Base-by-base conservation (phyloP, 2,113 vertebrate species). In the Megaceryle torquata region DNA sequence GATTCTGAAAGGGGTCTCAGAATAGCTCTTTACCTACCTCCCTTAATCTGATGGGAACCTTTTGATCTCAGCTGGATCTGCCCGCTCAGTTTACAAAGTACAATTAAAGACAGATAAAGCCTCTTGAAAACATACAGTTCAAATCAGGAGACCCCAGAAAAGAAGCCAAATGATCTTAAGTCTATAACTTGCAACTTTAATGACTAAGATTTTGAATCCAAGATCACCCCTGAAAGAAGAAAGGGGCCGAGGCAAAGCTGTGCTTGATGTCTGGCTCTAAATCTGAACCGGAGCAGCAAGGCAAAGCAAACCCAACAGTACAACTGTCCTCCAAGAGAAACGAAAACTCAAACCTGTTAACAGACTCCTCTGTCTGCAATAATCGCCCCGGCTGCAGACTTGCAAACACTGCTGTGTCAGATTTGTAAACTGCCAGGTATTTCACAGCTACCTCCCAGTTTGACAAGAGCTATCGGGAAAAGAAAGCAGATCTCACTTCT, bases 1-100 rank as follows among this genome's bases (percentile, higher is more conserved):
- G 53, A 64, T 77, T 70, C 89, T 75, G 82, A 65, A 50, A 83
- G 69, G 39, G 35, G 33, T 53, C 94, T 69, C 69, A 29, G 75
- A 80, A 85, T 19, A 24, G 70, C 87, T 93, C 28, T 91, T 94
- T 84, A 89, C 92, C 78, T 89, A 72, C 72, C 67, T 90, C 64
- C 79, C 86, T 92, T 93, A 87, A 96, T 97, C 96, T 93, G 91
- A 93, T 79, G 59, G 67, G 39, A 90, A 53, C 33, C 94, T 86
- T 97, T 96, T 97, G 97, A 97, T 97, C 96, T 93, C 97, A 84
- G 95, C 81, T 91, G 91, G 95, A 72, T 90, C 82, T 88, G 91
- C 68, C 56, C 93, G 33, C 90, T 95, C 82, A 31, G 82, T 94
- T 96, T 86, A 96, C 90, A 95, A 91, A 95, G 63, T 74, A 75